phyloP scores from a whole-genome alignment of 1,140 invertebrate species.

The Pogonognathellus flavescens region DNA sequence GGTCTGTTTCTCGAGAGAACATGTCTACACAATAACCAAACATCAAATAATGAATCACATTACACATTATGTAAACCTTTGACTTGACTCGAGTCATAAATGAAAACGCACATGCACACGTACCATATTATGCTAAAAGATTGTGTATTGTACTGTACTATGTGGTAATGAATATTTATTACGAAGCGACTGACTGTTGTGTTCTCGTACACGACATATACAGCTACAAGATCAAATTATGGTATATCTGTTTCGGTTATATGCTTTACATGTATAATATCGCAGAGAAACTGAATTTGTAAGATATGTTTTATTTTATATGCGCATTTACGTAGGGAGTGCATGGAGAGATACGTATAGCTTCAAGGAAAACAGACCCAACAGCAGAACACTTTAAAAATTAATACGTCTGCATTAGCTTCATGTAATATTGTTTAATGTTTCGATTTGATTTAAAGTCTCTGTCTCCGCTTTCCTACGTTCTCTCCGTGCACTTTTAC shows the following conservation, averaged over 20 bases:
- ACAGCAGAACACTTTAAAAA: constrained; percentile 20
- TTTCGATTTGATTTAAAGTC: constrained; percentile 52
- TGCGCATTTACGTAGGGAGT: neutral
- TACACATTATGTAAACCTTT: too few relatives aligned
- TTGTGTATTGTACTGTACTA: neutral
- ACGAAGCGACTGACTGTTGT: neutral
- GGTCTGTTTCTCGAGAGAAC: too few relatives aligned
- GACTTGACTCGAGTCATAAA: too few relatives aligned
- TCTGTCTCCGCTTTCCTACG: constrained; percentile 16
- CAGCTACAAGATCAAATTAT: neutral
- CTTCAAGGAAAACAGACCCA: neutral
- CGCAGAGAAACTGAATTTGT: neutral
- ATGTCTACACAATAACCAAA: too few relatives aligned
- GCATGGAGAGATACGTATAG: neutral
- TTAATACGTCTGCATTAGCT: constrained; percentile 47
- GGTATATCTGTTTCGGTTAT: neutral
- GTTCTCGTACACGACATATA: neutral
- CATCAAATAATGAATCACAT: too few relatives aligned
- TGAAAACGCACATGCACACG: neutral
- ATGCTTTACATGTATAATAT: neutral
- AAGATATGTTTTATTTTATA: neutral
- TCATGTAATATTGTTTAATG: constrained; percentile 48
- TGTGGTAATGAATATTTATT: constrained; percentile 52
- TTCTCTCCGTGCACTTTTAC: constrained; percentile 10
- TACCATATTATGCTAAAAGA: neutral